phyloP scores from a whole-genome alignment of 2,797 vertebrate genomes.

The Huso huso region DNA sequence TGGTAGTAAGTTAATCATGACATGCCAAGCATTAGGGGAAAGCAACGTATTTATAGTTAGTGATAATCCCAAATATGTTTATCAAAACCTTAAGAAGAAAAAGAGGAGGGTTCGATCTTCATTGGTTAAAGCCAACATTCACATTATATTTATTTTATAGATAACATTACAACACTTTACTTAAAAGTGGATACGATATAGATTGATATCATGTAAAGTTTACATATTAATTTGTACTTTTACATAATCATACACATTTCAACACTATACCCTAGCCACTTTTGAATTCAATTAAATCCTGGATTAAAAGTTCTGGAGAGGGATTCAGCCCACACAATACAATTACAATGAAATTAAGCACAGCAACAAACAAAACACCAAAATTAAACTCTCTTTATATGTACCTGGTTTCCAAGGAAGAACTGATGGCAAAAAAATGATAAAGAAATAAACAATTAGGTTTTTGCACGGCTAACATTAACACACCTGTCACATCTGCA shows the following conservation, averaged over 20 bases:
- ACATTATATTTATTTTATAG: no score
- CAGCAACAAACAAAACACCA: constrained; percentile 40
- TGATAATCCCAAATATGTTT: constrained; percentile 35
- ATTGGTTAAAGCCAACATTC: background rate
- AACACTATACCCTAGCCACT: constrained; percentile 35
- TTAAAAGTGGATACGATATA: no score
- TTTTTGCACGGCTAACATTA: constrained; percentile 14
- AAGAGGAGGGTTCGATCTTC: background rate
- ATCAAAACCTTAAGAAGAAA: constrained; percentile 29
- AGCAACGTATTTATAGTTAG: constrained; percentile 48
- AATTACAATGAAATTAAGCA: constrained; percentile 48
- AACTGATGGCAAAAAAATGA: constrained; percentile 86
- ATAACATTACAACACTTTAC: no score
- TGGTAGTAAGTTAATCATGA: constrained; percentile 39
- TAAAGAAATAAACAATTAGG: constrained; percentile 76
- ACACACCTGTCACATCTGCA: background rate
- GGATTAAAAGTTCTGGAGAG: constrained; percentile 32
- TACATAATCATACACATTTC: constrained; percentile 4
- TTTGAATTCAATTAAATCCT: constrained; percentile 56
- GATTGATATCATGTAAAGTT: no score
- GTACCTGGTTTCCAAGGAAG: constrained; percentile 99
- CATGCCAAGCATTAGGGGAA: constrained; percentile 32
- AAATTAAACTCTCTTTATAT: constrained; percentile 55
- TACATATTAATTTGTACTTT: no score
- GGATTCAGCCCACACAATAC: constrained; percentile 28